Evolutionary conservation across 1,140 invertebrate genomes (phyloP), one percentile per base, ranked within the genome.

Genomic region (Cryptotermes secundus): DNA sequence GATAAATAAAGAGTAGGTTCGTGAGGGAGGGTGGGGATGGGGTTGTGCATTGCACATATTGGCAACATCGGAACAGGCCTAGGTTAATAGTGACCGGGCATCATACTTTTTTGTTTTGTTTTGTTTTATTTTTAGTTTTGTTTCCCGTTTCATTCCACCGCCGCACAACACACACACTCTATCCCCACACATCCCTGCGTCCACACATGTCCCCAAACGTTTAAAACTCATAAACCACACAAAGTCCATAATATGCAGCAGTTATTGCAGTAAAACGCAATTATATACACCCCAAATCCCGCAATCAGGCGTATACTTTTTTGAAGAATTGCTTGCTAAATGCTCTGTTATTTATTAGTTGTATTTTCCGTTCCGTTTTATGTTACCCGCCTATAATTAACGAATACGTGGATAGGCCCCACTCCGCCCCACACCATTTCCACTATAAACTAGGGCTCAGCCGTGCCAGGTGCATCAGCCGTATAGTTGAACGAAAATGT

Each of bases 311-410:
- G n/a, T 31, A 82, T 81, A 42, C 36, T 81, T 36, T 22, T 45
- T 45, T 82, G 81, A 82, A 82, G 81, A 82, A 82, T 82, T 82
- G 81, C 42, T 31, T 31, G 38, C 81, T 82, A 82, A 82, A 82
- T 82, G 45, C 36, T 24, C 42, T 82, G 34, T 82, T 82, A 82
- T 82, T 82, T 82, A 82, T 82, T 38, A 53, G 36, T 82, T 82
- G 31, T 53, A 82, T 53, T 82, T 82, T 45, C 31, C 2, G n/a
- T 72, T 49, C 53, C 81, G 81, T 45, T 36, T 36, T 53, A 45
- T 38, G 12, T 10, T 45, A 24, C 24, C 38, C 31, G 16, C n/a
- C 42, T 82, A 53, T 82, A 82, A 82, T 82, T 82, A 82, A 82
- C 81, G 81, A 82, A 82, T 53, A 45, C n/a, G 81, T 45, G 45